Conservation (phyloP, 1,140 invertebrate genomes). For the Drosophila sproati region DNA sequence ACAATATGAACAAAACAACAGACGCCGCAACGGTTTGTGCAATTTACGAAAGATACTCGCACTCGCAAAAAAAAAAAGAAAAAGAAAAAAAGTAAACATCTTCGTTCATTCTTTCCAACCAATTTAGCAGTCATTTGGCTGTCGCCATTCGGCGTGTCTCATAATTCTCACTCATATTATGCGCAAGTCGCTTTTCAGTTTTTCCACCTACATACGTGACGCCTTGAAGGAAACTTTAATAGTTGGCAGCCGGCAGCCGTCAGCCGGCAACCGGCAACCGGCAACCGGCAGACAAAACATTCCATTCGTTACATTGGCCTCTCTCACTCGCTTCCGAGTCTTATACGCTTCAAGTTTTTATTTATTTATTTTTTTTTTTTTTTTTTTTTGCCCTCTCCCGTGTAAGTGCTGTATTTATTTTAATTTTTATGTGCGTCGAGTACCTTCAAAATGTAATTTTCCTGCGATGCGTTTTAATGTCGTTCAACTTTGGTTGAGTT, state of each 20-base stretch:
- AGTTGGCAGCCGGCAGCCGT: conserved; percentile 30
- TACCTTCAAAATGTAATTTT: conserved; percentile 46
- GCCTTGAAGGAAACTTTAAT: conserved; percentile 71
- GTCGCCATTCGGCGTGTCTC: conserved; percentile 56
- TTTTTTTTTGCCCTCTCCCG: conserved; percentile 31
- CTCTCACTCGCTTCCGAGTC: conserved; percentile 5
- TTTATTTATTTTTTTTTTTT: conserved; percentile 43
- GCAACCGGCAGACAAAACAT: conserved; percentile 44
- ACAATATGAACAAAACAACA: conserved; percentile 49
- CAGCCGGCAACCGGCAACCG: background rate
- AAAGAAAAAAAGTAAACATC: background rate
- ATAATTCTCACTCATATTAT: conserved; percentile 66
- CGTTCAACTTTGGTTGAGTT: conserved; percentile 65
- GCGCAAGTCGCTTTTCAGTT: conserved; percentile 32
- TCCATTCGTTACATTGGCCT: conserved; percentile 42
- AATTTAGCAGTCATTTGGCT: conserved; percentile 55
- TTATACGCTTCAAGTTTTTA: background rate
- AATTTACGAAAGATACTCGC: conserved; percentile 49
- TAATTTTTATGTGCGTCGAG: conserved; percentile 59
- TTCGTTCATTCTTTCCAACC: conserved; percentile 19
- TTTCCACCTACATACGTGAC: conserved; percentile 68
- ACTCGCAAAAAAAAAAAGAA: background rate
- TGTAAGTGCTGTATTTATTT: conserved; percentile 63
- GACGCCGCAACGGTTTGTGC: conserved; percentile 36
- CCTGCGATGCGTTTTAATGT: conserved; percentile 51